These are phyloP conservation scores for Pseudonaja textilis DNA, from an alignment of 2,113 vertebrate genomes.

Conservation along the genomic window DNA sequence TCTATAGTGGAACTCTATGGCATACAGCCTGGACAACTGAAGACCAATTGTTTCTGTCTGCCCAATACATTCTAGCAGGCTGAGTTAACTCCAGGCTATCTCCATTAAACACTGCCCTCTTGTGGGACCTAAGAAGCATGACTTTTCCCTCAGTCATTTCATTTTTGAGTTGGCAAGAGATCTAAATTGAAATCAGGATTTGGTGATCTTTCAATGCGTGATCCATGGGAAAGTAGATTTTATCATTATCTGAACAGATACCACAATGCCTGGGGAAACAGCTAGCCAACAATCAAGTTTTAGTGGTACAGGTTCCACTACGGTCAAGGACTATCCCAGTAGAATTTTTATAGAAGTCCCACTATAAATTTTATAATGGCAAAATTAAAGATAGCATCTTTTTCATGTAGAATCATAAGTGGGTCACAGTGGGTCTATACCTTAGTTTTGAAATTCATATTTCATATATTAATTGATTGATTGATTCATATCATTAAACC, in stretches of 20 bases:
- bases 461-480: constrained; percentile 1
- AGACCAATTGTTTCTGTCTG: not conserved
- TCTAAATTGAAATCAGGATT: not conserved
- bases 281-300: not conserved
- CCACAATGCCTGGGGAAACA: not conserved
- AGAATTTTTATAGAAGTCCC: not conserved
- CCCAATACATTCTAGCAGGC: not conserved
- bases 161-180: not conserved
- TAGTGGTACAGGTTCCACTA: not conserved
- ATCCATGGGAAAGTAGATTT: not conserved
- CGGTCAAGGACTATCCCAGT: not conserved
- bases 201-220: not conserved
- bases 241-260: not conserved
- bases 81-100: not conserved
- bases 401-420: accelerated
- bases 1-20: too few relatives aligned
- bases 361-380: not conserved
- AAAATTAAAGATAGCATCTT: not conserved
- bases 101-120: not conserved
- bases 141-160: not conserved
- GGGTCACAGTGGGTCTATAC: constrained; percentile 1
- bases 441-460: not conserved
- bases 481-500: not conserved
- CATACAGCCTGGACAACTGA: not conserved
- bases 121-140: not conserved